phyloP scores from a whole-genome alignment of 2,797 vertebrate genomes.

The Hyperoplus lanceolatus region DNA sequence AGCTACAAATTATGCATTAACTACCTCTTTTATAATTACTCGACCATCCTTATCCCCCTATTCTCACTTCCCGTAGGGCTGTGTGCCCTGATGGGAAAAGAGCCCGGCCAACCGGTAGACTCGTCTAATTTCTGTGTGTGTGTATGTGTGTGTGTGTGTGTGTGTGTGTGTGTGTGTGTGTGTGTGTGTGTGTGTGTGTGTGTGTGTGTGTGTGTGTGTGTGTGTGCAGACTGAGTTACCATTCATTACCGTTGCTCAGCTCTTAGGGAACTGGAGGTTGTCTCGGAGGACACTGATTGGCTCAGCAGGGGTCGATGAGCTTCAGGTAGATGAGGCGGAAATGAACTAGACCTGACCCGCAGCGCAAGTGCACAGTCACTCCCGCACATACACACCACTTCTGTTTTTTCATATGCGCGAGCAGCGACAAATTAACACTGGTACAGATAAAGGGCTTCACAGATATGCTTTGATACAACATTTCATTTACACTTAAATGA shows the following conservation, averaged over 20 bases:
- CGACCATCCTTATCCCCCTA: conserved; percentile 71
- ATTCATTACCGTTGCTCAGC: conserved; percentile 64
- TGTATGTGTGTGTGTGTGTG: conserved; percentile 7
- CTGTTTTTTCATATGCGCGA: neutral
- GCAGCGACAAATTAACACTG: conserved; percentile 27
- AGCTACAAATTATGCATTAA: conserved; percentile 67
- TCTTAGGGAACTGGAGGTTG: conserved; percentile 66
- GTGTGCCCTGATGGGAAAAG: conserved; percentile 59
- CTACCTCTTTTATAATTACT: conserved; percentile 76
- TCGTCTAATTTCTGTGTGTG: conserved; percentile 26
- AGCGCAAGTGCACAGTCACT: conserved; percentile 13
- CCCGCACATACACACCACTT: neutral
- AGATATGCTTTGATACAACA: conserved; percentile 46
- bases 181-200: conserved; percentile 9
- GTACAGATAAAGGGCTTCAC: conserved; percentile 53
- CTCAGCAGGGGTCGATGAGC: conserved; percentile 70
- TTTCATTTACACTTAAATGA: conserved; percentile 67
- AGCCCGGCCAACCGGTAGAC: conserved; percentile 45
- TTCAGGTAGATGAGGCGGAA: conserved; percentile 77
- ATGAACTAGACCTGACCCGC: conserved; percentile 75
- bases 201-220: conserved; percentile 54
- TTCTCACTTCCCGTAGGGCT: conserved; percentile 46
- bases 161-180: conserved; percentile 33
- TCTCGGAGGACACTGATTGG: conserved; percentile 79
- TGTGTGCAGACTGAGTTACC: conserved; percentile 28